Conservation (phyloP, 2,797 vertebrate species). For the Anguilla pacifica region DNA sequence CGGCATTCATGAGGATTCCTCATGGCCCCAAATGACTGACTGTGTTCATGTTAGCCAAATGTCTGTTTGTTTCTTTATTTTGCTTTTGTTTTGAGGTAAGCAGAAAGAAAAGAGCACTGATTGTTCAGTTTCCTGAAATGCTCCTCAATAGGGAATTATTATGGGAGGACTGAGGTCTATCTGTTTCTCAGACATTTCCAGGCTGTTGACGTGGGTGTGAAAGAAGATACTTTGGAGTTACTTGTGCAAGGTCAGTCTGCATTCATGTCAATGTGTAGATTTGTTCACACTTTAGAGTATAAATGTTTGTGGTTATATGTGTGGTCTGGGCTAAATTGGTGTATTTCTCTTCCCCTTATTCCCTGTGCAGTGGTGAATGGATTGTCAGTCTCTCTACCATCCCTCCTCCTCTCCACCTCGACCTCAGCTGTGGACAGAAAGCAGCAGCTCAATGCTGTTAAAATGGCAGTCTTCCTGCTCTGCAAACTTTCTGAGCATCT, state of each 20-base stretch:
- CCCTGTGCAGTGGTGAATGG: slow-evolving; percentile 77
- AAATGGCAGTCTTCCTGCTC: slow-evolving; percentile 92
- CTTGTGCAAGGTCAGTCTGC: slow-evolving; percentile 78
- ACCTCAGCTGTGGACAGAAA: slow-evolving; percentile 71
- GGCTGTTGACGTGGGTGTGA: slow-evolving; percentile 70
- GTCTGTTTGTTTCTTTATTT: background rate
- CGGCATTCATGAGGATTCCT: background rate
- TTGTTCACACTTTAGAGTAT: background rate
- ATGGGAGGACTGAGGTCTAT: slow-evolving; percentile 27
- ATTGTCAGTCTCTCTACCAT: slow-evolving; percentile 79
- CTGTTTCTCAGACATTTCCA: slow-evolving; percentile 75
- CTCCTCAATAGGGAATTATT: background rate
- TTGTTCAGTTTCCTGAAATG: background rate
- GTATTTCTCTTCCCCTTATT: background rate
- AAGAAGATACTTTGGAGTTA: slow-evolving; percentile 85
- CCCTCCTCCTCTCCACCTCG: slow-evolving; percentile 67
- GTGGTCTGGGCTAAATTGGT: background rate
- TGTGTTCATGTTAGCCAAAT: slow-evolving; percentile 27
- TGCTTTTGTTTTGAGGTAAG: background rate
- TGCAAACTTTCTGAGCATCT: slow-evolving; percentile 83
- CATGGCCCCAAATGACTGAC: slow-evolving; percentile 12
- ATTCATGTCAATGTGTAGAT: background rate
- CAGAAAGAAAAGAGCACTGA: background rate
- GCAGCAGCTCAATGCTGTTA: slow-evolving; percentile 85
- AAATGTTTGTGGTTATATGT: background rate